Base-by-base conservation (phyloP, 2,888 invertebrate genomes). In the Protonemura montana region DNA sequence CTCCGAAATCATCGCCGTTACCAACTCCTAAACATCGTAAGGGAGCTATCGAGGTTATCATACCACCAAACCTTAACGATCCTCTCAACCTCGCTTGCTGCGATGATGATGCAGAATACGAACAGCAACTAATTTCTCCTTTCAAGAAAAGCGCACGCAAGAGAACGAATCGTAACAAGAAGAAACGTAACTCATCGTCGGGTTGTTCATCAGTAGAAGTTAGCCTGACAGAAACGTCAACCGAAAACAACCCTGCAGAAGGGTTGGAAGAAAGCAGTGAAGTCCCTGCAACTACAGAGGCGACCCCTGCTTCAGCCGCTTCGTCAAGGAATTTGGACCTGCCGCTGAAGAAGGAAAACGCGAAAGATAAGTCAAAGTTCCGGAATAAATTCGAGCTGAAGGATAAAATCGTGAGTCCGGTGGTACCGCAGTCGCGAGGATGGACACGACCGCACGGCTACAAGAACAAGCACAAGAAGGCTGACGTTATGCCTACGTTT, bases 401-500 rank as follows among this genome's bases (percentile, higher is more conserved):
- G 92, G 97, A 97, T 91, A 97, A 97, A 91, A 98, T 98, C 89
- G 98, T 98, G 21, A 97, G 97, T 90, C 98, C 97, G 0, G 98
- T 97, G 59, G 95, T 97, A 87, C 97, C 97, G 10, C 97, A 97
- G 90, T 97, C 97, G 0, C 97, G 97, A 0, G 95, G 96, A 0
- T 96, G 96, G 96, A 96, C 96, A 88, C 87, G 81, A 42, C 85
- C 42, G 27, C 29, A 87, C 80, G 84, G 86, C 28, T 85, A 87
- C 86, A 27, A 27, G 26, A 28, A 42, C 85, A 84, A 88, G 86
- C 85, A 84, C 41, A 59, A 86, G 59, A 87, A 85, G 81, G 41
- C 82, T 29, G 42, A 30, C 77, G 83, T 76, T 21, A 82, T 92
- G 89, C 89, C 93, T 89, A 95, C 95, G 13, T 97, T 97, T 91